Conservation (phyloP, 2,888 invertebrate species). For the Andrena marginata region DNA sequence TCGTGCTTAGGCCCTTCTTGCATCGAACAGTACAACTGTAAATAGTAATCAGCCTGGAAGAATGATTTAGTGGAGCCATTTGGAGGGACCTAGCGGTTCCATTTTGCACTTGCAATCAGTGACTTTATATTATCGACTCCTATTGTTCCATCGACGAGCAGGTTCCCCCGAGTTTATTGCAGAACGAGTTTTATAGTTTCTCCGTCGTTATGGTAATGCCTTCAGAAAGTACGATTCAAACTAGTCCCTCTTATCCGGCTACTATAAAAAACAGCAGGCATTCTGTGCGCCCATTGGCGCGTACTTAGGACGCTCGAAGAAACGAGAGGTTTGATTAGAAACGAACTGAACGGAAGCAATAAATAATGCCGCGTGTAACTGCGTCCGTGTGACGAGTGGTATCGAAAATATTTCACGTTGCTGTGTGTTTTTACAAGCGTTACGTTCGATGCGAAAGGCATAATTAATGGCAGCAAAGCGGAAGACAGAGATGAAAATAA, state of each 20-base stretch:
- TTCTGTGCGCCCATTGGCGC: neutral
- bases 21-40: too few relatives aligned
- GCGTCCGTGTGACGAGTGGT: neutral
- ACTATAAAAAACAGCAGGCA: neutral
- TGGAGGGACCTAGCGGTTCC: too few relatives aligned
- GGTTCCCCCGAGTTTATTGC: neutral
- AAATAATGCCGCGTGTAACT: conserved; percentile 6
- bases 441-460: neutral
- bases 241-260: neutral
- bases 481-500: neutral
- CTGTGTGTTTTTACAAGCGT: neutral
- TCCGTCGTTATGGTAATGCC: neutral
- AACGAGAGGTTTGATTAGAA: conserved; percentile 28
- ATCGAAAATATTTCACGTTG: conserved; percentile 4
- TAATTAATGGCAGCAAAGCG: conserved; percentile 20
- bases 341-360: neutral
- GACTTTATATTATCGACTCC: neutral
- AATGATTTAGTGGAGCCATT: too few relatives aligned
- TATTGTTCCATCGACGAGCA: neutral
- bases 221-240: neutral
- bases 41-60: too few relatives aligned
- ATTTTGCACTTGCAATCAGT: neutral
- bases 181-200: neutral
- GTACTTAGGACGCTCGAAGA: neutral
- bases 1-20: too few relatives aligned